A percentile compares a stretch with the other conserved stretches of the same genome.
Conservation (phyloP, 2,113 vertebrate species). For the Andinoacara biseriatus region DNA sequence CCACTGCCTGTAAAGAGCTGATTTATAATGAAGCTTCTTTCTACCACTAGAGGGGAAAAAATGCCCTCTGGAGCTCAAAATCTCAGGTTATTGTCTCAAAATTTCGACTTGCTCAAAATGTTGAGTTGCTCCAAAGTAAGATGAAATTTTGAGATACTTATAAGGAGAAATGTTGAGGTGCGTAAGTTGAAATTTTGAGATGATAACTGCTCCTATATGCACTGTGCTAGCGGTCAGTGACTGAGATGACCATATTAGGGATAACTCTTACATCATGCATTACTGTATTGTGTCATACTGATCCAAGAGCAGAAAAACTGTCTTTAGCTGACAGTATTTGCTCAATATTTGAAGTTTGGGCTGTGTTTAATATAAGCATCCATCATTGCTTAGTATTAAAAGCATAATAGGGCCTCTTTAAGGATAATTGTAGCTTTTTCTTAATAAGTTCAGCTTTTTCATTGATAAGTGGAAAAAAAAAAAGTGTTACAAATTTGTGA, state of each 20-base stretch:
- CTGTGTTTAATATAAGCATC: background rate
- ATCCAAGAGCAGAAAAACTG: background rate
- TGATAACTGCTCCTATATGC: too few species aligned
- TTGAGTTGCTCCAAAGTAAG: too few species aligned
- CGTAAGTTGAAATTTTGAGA: too few species aligned
- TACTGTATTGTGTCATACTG: background rate
- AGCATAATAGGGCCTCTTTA: fast-evolving
- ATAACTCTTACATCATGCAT: background rate
- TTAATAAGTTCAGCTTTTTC: background rate
- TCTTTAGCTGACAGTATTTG: background rate
- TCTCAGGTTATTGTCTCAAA: too few species aligned
- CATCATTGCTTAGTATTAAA: background rate
- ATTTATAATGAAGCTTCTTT: background rate
- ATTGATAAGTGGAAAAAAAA: background rate
- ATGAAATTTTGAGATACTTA: too few species aligned
- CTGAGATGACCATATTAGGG: background rate
- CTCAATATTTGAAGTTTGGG: background rate
- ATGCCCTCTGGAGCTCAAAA: too few species aligned
- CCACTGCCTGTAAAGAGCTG: background rate
- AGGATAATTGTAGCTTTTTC: background rate
- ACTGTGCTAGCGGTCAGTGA: background rate
- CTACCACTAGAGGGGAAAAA: too few species aligned
- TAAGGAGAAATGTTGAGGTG: too few species aligned
- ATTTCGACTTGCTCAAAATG: too few species aligned
- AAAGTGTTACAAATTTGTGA: background rate